phyloP scores from a whole-genome alignment of 1,140 invertebrate species.

The Radopholus similis region DNA sequence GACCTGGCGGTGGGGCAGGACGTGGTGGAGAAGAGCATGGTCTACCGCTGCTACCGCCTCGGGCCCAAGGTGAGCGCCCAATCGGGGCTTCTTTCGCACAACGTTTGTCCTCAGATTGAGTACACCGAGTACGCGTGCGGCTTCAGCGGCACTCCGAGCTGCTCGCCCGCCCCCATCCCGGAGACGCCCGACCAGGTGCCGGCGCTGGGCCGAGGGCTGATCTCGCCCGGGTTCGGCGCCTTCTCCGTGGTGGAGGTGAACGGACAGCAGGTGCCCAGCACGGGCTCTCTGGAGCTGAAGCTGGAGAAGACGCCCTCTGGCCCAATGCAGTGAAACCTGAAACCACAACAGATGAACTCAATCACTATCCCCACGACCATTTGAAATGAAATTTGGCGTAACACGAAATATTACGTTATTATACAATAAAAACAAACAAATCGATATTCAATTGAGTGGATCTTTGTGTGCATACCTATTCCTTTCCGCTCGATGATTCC shows the following conservation, averaged over 20 bases:
- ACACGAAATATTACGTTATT: too few relatives aligned
- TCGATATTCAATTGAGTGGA: too few relatives aligned
- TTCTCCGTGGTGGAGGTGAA: constrained; percentile 35
- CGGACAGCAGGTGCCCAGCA: background rate
- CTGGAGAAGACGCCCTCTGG: background rate
- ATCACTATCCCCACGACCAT: too few relatives aligned
- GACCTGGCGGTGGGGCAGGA: constrained; percentile 39
- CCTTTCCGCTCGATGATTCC: too few relatives aligned
- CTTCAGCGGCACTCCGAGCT: constrained; percentile 32
- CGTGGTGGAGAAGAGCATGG: constrained; percentile 38
- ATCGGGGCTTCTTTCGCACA: background rate
- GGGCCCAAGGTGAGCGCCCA: constrained; percentile 14
- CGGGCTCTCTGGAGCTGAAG: background rate
- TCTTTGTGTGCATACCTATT: too few relatives aligned
- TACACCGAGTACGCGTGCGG: constrained; percentile 44
- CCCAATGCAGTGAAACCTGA: too few relatives aligned
- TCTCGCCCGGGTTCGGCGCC: constrained; percentile 36
- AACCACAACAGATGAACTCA: too few relatives aligned
- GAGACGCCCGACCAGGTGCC: constrained; percentile 45
- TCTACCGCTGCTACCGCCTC: constrained; percentile 40
- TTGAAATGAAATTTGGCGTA: too few relatives aligned
- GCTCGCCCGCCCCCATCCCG: constrained; percentile 36
- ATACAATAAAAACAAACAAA: too few relatives aligned
- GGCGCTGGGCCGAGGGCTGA: constrained; percentile 34
- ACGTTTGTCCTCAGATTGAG: constrained; percentile 19